These are phyloP conservation scores for Agapornis roseicollis DNA, from an alignment of 2,113 vertebrate genomes.

Conservation along the genomic window DNA sequence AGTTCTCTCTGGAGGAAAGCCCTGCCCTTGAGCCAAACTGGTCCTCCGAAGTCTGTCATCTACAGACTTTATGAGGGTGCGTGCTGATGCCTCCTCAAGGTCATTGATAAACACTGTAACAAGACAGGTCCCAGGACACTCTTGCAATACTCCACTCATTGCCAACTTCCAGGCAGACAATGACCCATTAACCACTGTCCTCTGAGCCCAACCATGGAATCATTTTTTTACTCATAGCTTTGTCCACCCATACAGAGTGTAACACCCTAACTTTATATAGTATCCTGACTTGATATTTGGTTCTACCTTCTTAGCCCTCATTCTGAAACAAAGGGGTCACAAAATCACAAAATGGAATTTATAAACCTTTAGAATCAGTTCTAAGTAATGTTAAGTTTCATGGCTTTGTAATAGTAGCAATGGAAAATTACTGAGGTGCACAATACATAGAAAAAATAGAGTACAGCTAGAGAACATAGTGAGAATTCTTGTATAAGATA, in stretches of 20 bases:
- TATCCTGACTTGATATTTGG: not conserved
- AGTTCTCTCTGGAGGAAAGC: not conserved
- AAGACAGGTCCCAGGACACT: not conserved
- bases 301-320: not conserved
- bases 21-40: not conserved
- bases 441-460: too few relatives aligned
- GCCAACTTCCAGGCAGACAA: not conserved
- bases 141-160: not conserved
- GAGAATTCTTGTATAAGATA: too few relatives aligned
- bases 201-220: not conserved
- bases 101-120: not conserved
- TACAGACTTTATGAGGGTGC: not conserved
- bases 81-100: not conserved
- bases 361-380: too few relatives aligned
- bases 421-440: too few relatives aligned
- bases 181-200: not conserved
- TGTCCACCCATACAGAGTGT: not conserved
- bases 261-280: not conserved
- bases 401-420: too few relatives aligned
- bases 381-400: too few relatives aligned
- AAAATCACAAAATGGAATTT: too few relatives aligned
- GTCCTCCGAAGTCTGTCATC: not conserved
- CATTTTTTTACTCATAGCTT: not conserved
- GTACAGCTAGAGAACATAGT: too few relatives aligned
- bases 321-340: too few relatives aligned